Evolutionary conservation across 2,888 invertebrate species (phyloP).

Genomic region (Pasiphila rectangulata): DNA sequence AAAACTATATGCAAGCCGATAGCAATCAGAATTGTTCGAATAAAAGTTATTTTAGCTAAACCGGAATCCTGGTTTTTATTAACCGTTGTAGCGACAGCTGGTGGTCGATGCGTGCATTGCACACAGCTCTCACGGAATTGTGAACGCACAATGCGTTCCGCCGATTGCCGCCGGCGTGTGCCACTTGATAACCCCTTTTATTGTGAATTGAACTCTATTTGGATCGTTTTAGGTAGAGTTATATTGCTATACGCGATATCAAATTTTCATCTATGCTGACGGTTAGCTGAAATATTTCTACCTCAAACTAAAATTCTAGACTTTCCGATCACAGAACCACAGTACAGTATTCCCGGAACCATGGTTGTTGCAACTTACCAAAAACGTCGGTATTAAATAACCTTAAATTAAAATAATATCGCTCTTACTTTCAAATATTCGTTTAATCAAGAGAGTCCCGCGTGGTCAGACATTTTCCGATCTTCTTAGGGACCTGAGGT

Average conservation of each 20-base stretch:
- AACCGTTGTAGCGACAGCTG: constrained; percentile 18
- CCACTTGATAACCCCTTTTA: constrained; percentile 4
- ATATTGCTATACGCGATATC: too few species aligned
- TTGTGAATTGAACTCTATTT: constrained; percentile 4
- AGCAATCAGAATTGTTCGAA: constrained; percentile 18
- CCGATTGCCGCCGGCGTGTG: constrained; percentile 17
- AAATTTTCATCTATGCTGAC: too few species aligned
- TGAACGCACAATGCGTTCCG: constrained; percentile 30
- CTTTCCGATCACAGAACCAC: too few species aligned
- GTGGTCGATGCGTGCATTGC: constrained; percentile 30
- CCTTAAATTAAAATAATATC: too few species aligned
- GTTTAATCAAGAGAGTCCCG: too few species aligned
- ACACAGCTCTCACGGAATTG: constrained; percentile 28
- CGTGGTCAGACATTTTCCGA: too few species aligned
- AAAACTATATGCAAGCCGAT: constrained; percentile 7
- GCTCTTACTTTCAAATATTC: too few species aligned
- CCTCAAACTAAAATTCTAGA: too few species aligned
- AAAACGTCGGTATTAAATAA: too few species aligned
- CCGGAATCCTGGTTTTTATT: constrained; percentile 20
- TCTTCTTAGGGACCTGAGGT: too few species aligned
- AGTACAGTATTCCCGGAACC: neutral
- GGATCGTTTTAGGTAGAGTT: neutral
- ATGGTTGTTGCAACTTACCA: constrained; percentile 6
- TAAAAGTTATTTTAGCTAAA: constrained; percentile 17
- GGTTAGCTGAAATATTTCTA: too few species aligned